Percentiles rank a stretch among this genome's conserved stretches.
These are phyloP conservation scores for Lordiphosa clarofinis DNA, from an alignment of 1,140 invertebrate species.

Conservation along the genomic window DNA sequence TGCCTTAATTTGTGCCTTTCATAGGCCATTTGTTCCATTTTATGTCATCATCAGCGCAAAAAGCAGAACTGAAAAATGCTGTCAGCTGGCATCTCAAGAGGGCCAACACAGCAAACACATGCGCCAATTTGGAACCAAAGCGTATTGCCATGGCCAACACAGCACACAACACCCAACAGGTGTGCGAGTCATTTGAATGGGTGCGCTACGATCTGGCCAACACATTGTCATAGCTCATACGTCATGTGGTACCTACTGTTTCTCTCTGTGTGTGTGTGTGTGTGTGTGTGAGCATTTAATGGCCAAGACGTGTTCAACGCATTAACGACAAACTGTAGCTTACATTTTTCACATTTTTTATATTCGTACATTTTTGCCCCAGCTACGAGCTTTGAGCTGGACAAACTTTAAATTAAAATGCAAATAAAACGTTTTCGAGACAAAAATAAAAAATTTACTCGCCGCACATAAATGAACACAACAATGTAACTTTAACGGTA, in stretches of 20 bases:
- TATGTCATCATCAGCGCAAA: slow-evolving; percentile 64
- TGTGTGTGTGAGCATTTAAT: slow-evolving; percentile 40
- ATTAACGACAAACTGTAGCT: slow-evolving; percentile 40
- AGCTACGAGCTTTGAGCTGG: too few relatives aligned
- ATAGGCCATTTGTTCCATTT: slow-evolving; percentile 76
- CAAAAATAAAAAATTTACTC: too few relatives aligned
- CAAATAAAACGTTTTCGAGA: too few relatives aligned
- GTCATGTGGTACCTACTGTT: slow-evolving; percentile 49
- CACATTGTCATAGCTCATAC: slow-evolving; percentile 68
- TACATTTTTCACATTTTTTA: slow-evolving; percentile 60
- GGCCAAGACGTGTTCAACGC: slow-evolving; percentile 74
- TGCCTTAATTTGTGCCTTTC: slow-evolving; percentile 73
- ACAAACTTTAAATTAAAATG: too few relatives aligned
- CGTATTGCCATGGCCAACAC: slow-evolving; percentile 59
- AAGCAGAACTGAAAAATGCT: slow-evolving; percentile 43
- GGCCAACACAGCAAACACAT: slow-evolving; percentile 44
- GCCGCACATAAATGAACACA: too few relatives aligned
- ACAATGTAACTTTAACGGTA: too few relatives aligned
- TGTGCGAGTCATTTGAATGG: slow-evolving; percentile 67
- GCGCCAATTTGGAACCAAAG: slow-evolving; percentile 49
- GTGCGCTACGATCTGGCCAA: slow-evolving; percentile 56
- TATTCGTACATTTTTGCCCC: too few relatives aligned
- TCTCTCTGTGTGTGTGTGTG: slow-evolving; percentile 14
- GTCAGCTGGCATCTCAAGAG: slow-evolving; percentile 55
- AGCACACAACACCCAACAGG: too few relatives aligned